These are phyloP conservation scores for Phyllotreta cruciferae DNA, from an alignment of 2,888 invertebrate genomes.

Conservation along the genomic window DNA sequence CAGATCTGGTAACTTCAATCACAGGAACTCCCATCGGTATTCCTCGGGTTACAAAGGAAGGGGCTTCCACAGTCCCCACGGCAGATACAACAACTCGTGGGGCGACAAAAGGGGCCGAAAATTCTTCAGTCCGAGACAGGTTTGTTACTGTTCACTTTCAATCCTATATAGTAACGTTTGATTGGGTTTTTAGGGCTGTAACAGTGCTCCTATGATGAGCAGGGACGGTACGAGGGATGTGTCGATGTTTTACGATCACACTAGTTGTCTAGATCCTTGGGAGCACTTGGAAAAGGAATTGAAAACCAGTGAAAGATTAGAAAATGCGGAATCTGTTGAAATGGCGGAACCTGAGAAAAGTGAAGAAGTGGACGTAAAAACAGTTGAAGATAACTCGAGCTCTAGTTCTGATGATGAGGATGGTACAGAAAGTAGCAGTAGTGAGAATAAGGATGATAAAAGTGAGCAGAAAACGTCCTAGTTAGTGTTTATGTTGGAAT, in stretches of 20 bases:
- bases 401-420: too few species aligned
- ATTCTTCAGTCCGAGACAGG: slow-evolving; percentile 24
- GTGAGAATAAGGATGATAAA: too few species aligned
- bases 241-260: slow-evolving; percentile 33
- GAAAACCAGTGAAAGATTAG: neutral
- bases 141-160: slow-evolving; percentile 3
- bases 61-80: slow-evolving; percentile 29
- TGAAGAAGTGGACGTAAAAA: too few species aligned
- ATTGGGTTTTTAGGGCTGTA: slow-evolving; percentile 15
- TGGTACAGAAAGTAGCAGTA: too few species aligned
- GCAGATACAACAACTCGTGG: slow-evolving; percentile 29
- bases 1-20: slow-evolving; percentile 24
- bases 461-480: too few species aligned
- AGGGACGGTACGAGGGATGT: slow-evolving; percentile 26
- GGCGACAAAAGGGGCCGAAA: slow-evolving; percentile 22
- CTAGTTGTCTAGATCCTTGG: slow-evolving; percentile 37
- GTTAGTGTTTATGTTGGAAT: too few species aligned
- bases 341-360: too few species aligned
- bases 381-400: too few species aligned
- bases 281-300: slow-evolving; percentile 31
- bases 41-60: slow-evolving; percentile 25
- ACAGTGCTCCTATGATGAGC: slow-evolving; percentile 19
- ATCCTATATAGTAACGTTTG: too few species aligned
- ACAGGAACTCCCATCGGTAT: slow-evolving; percentile 29
- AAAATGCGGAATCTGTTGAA: too few species aligned